Conservation (phyloP, 2,113 vertebrate genomes). For the Oreocharis arfaki region DNA sequence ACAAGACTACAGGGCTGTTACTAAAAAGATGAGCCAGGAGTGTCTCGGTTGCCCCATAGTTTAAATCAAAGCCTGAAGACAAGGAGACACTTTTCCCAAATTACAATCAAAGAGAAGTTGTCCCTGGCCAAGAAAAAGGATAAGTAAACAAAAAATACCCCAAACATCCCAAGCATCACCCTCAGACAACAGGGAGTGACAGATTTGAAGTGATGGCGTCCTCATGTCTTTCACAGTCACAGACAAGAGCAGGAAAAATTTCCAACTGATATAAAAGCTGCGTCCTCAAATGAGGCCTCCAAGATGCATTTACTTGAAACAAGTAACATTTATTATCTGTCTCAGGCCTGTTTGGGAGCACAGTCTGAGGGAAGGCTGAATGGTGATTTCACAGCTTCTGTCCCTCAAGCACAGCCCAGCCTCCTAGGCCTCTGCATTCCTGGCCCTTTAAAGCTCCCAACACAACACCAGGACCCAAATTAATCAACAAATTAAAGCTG, state of each 20-base stretch:
- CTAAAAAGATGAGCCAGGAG: not conserved
- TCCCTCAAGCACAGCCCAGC: not conserved
- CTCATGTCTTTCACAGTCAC: not conserved
- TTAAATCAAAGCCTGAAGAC: not conserved
- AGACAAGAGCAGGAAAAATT: not conserved
- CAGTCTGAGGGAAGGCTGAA: not conserved
- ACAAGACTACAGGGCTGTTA: not conserved
- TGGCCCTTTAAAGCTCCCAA: not conserved
- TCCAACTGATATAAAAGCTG: not conserved
- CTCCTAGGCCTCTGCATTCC: not conserved
- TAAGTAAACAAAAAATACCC: not conserved
- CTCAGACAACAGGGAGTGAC: not conserved
- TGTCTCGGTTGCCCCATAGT: not conserved
- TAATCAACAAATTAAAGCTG: not conserved
- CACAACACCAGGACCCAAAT: not conserved
- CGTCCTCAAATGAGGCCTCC: not conserved
- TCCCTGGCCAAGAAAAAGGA: not conserved
- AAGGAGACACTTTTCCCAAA: not conserved
- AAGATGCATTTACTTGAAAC: not conserved
- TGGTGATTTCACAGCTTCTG: rapidly evolving
- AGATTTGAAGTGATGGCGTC: not conserved
- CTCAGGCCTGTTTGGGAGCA: not conserved
- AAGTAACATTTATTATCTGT: not conserved
- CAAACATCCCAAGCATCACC: not conserved
- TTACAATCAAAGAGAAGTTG: not conserved